Conservation (phyloP, 2,113 vertebrate genomes). For the Prunella himalayana region DNA sequence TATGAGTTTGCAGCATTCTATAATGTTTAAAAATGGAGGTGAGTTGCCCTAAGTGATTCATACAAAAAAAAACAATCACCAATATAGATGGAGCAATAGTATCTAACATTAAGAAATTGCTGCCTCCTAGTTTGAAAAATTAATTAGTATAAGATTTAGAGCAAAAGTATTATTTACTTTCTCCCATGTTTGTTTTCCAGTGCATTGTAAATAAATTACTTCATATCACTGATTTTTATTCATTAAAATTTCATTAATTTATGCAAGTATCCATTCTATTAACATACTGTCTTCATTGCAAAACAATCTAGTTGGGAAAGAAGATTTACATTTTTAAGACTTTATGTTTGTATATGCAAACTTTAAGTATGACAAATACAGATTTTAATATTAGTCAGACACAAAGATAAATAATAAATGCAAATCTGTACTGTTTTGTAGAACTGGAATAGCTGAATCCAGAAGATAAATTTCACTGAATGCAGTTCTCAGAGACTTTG, state of each 20-base stretch:
- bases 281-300: neutral
- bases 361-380: neutral
- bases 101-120: neutral
- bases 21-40: neutral
- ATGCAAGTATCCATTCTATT: neutral
- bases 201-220: neutral
- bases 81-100: neutral
- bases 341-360: neutral
- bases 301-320: neutral
- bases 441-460: neutral
- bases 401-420: neutral
- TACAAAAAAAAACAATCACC: neutral
- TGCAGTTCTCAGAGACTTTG: neutral
- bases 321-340: neutral
- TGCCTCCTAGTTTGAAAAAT: neutral
- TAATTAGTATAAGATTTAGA: neutral
- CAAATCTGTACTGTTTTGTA: neutral
- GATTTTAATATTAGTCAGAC: neutral
- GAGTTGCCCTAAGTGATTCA: neutral
- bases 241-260: neutral
- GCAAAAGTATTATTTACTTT: neutral
- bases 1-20: neutral
- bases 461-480: neutral
- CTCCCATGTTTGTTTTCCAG: neutral
- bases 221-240: neutral